Percentiles rank a stretch among this genome's conserved stretches.
These are phyloP conservation scores for Serilophus lunatus DNA, from an alignment of 2,113 vertebrate genomes.

Conservation along the genomic window DNA sequence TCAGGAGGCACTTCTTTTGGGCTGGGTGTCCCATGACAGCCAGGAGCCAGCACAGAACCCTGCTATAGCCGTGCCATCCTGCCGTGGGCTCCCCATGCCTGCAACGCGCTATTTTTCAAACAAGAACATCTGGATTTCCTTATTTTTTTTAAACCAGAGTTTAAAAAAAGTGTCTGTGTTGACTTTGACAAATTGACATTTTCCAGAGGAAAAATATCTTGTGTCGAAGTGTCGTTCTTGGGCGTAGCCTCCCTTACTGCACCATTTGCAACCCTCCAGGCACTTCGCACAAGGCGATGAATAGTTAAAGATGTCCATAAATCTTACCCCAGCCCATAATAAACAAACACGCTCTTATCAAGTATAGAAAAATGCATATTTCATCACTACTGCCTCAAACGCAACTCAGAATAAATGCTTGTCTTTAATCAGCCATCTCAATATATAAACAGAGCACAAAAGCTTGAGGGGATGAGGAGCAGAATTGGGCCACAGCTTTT, in stretches of 20 bases:
- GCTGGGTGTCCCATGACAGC: not conserved
- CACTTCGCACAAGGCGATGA: not conserved
- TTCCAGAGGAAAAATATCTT: constrained; percentile 13
- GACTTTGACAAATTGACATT: constrained; percentile 20
- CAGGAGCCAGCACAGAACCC: not conserved
- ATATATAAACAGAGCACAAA: not conserved
- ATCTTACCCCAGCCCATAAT: constrained; percentile 31
- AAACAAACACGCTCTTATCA: constrained; percentile 56
- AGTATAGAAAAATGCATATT: constrained; percentile 51
- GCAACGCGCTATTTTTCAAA: not conserved
- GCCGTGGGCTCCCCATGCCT: not conserved
- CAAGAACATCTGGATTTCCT: constrained; percentile 24
- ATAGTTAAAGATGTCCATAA: constrained; percentile 56
- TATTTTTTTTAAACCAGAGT: not conserved
- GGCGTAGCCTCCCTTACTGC: not conserved
- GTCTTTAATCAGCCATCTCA: constrained; percentile 32
- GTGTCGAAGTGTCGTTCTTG: not conserved
- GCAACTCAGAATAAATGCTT: not conserved
- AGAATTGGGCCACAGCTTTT: not conserved
- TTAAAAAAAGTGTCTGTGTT: not conserved
- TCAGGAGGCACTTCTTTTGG: not conserved
- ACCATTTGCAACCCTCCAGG: constrained; percentile 44
- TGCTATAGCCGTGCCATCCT: not conserved
- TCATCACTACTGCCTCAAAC: constrained; percentile 13
- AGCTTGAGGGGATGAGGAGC: not conserved